phyloP scores from a whole-genome alignment of 2,797 vertebrate species.

The Acanthurus lineatus region DNA sequence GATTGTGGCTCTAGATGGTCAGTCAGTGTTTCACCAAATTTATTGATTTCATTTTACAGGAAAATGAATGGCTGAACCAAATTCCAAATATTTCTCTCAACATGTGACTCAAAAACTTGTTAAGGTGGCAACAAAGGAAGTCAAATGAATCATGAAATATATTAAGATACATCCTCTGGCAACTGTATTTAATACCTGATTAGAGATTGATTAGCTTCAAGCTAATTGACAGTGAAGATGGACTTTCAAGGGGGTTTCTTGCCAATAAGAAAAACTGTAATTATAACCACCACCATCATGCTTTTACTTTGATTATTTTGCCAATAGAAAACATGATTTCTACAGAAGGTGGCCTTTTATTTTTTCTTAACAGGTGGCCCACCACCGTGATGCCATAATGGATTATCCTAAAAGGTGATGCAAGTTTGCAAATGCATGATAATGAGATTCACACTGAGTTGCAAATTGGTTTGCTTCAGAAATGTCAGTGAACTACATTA shows the following conservation, averaged over 20 bases:
- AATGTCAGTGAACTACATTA: slow-evolving; percentile 56
- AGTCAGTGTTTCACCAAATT: too few relatives aligned
- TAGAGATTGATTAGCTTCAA: neutral
- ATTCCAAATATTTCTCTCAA: neutral
- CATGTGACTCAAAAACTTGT: neutral
- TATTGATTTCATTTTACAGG: neutral
- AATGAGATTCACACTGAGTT: slow-evolving; percentile 75
- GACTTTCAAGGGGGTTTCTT: neutral
- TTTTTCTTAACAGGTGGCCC: slow-evolving; percentile 52
- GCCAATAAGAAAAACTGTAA: slow-evolving; percentile 6
- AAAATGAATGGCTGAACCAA: too few relatives aligned
- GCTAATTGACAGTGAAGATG: neutral
- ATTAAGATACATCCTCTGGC: neutral
- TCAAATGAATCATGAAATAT: neutral
- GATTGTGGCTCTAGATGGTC: neutral
- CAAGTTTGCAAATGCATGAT: slow-evolving; percentile 75
- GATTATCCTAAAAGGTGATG: slow-evolving; percentile 67
- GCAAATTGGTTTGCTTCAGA: slow-evolving; percentile 74
- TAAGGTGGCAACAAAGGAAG: neutral
- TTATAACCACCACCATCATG: slow-evolving; percentile 10
- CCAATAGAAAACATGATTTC: slow-evolving; percentile 38
- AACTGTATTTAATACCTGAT: neutral
- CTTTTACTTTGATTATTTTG: slow-evolving; percentile 34
- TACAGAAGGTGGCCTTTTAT: slow-evolving; percentile 24
- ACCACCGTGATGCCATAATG: slow-evolving; percentile 56